Base-by-base conservation (phyloP, 2,797 vertebrate species). In the Hafferia zeledoni region DNA sequence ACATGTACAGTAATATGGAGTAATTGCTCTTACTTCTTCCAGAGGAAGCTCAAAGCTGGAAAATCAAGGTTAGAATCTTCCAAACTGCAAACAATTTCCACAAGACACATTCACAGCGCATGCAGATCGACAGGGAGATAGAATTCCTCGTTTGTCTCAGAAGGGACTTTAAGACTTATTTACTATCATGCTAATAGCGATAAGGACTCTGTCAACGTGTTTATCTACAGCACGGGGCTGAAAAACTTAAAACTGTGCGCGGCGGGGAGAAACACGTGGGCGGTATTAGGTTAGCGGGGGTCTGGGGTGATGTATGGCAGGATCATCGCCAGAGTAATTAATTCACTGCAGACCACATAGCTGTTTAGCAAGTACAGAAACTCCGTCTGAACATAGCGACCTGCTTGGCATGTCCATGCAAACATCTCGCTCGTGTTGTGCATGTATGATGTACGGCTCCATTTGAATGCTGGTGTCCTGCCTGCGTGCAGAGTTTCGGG, bases 21-120 rank as follows among this genome's bases (percentile, higher is more conserved):
- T 93, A 96, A 90, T 97, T 95, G 95, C 94, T 95, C 94, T 95
- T 92, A 94, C 86, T 9, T 61, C 85, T 97, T 97, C 92, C 94
- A 95, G 92, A 96, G 94, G 92, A 94, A 97, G 93, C 94, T 96
- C 92, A 96, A 96, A 86, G 94, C 93, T 92, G 95, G 75, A 87
- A 93, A 96, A 79, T 74, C 89, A 78, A 94, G 93, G 89, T 87
- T 94, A 85, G 80, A 93, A 67, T 57, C 93, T 60, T 90, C 87
- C 93, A 81, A 96, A 86, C 79, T 68, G 86, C 89, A 83, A 93
- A 96, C 44, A 72, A n/a, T 83, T 91, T 85, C 79, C 93, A 83
- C 47, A 44, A 65, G 60, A 64, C 50, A 30, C 27, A 84, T 63
- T 57, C 71, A 39, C 65, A 88, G 47, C 41, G 55, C 71, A 35